Evolutionary conservation across 2,113 vertebrate genomes (phyloP).

Genomic region (Micronisus gabar): DNA sequence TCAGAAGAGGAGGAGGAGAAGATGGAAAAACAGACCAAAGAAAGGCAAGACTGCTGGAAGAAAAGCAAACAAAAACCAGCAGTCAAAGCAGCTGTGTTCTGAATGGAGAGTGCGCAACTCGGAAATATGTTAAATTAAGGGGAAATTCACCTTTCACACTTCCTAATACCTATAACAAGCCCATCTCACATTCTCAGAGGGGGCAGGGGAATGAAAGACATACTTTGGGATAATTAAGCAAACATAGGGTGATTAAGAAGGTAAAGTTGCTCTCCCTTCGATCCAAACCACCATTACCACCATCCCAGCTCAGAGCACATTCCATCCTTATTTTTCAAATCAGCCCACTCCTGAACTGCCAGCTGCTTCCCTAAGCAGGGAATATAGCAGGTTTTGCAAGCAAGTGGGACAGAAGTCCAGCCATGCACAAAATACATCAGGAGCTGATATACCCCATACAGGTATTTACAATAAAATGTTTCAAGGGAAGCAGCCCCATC

Average conservation of each 20-base stretch:
- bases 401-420: rapidly evolving
- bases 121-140: neutral
- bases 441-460: neutral
- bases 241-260: neutral
- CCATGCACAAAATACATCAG: neutral
- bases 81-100: slow-evolving; percentile 38
- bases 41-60: slow-evolving; percentile 43
- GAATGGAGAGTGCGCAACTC: neutral
- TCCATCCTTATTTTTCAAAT: slow-evolving; percentile 34
- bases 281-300: slow-evolving; percentile 6
- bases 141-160: neutral
- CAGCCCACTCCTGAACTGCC: neutral
- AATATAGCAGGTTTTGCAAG: neutral
- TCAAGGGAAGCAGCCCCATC: neutral
- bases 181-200: neutral
- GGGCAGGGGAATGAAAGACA: neutral
- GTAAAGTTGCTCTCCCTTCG: neutral
- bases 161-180: slow-evolving; percentile 16
- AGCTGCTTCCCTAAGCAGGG: neutral
- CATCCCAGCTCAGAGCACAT: neutral
- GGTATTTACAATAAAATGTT: neutral
- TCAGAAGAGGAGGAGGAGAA: slow-evolving; percentile 47
- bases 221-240: slow-evolving; percentile 14
- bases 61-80: slow-evolving; percentile 48
- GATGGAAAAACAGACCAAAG: slow-evolving; percentile 47